These are phyloP conservation scores for Yasuhikotakia modesta DNA, from an alignment of 2,797 vertebrate genomes.

Conservation along the genomic window DNA sequence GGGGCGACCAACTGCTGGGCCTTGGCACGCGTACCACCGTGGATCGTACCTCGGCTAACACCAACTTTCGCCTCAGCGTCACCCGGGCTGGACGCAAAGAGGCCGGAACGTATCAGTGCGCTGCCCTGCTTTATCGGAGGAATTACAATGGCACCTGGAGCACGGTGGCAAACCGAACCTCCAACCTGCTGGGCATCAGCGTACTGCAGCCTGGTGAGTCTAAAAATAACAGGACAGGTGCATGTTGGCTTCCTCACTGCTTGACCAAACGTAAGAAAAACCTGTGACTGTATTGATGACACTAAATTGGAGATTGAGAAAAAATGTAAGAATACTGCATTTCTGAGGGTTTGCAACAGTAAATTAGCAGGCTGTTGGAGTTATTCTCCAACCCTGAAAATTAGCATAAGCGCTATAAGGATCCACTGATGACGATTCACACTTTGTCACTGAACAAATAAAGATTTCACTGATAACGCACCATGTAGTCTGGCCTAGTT, in stretches of 20 bases:
- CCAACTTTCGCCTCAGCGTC: constrained; percentile 91
- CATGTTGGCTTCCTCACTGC: constrained; percentile 16
- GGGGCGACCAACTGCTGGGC: constrained; percentile 84
- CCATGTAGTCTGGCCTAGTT: constrained; percentile 46
- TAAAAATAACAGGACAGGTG: constrained; percentile 41
- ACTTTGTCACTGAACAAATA: constrained; percentile 36
- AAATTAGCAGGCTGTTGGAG: not conserved
- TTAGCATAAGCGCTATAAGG: not conserved
- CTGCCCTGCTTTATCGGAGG: constrained; percentile 87
- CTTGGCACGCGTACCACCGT: constrained; percentile 90
- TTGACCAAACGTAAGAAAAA: not conserved
- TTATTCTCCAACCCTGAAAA: not conserved
- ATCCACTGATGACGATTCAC: constrained; percentile 1
- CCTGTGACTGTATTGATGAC: constrained; percentile 18
- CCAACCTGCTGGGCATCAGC: constrained; percentile 93
- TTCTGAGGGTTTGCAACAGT: not conserved
- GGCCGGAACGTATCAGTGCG: constrained; percentile 94
- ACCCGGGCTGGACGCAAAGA: constrained; percentile 89
- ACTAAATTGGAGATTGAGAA: not conserved
- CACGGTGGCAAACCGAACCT: constrained; percentile 87
- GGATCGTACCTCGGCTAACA: constrained; percentile 90
- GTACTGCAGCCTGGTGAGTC: constrained; percentile 88
- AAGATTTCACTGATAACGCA: constrained; percentile 35
- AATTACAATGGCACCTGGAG: constrained; percentile 92
- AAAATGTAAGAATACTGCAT: not conserved